Evolutionary conservation across 2,888 invertebrate genomes (phyloP).

Genomic region (Ethmia dodecea): DNA sequence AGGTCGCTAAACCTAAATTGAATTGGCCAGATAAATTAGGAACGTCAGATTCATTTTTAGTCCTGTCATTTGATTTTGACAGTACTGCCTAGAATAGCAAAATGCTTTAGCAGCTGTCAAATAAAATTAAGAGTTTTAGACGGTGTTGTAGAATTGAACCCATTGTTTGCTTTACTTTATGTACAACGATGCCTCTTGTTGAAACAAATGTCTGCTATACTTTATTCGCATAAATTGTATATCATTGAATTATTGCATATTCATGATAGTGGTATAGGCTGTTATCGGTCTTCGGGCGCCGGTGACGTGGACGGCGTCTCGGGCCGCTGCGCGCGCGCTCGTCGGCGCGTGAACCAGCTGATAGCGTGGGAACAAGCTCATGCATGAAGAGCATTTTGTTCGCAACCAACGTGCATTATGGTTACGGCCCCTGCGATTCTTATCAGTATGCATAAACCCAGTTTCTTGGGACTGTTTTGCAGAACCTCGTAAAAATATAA

Average conservation of each 20-base stretch:
- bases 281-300: conserved; percentile 29
- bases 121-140: too few species aligned
- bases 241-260: conserved; percentile 19
- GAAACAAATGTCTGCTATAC: conserved; percentile 4
- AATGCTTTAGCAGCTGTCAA: too few species aligned
- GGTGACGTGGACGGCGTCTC: conserved; percentile 36
- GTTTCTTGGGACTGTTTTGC: background rate
- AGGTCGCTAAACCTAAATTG: too few species aligned
- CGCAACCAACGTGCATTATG: conserved; percentile 19
- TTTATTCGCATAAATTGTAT: too few species aligned
- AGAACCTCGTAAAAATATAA: too few species aligned
- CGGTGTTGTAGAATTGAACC: too few species aligned
- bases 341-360: conserved; percentile 62
- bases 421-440: conserved; percentile 10
- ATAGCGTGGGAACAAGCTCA: conserved; percentile 66
- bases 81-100: too few species aligned
- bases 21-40: too few species aligned
- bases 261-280: conserved; percentile 22
- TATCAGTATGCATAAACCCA: background rate
- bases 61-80: too few species aligned
- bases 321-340: conserved; percentile 47
- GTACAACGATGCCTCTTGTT: too few species aligned
- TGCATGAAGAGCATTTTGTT: conserved; percentile 30
- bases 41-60: too few species aligned
- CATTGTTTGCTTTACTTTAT: too few species aligned